These are phyloP conservation scores for Patiria miniata DNA, from an alignment of 35 echinoderm and acorn worm species.

Conservation along the genomic window DNA sequence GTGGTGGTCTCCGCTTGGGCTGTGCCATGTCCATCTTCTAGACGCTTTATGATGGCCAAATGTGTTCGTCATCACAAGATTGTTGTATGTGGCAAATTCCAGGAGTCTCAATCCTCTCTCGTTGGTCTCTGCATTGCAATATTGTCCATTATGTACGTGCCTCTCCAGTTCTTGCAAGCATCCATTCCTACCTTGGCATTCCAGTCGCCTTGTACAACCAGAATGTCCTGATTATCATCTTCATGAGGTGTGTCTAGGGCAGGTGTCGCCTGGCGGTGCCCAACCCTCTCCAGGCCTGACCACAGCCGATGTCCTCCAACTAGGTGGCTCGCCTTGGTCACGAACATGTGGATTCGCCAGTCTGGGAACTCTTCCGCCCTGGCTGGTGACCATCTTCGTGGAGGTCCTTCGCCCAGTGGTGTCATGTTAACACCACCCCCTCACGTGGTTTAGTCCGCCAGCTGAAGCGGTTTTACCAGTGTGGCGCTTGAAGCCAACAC, in stretches of 20 bases:
- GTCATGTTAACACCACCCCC: no score
- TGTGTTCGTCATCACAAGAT: constrained; percentile 30
- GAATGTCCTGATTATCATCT: constrained; percentile 31
- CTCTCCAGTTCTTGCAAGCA: constrained; percentile 30
- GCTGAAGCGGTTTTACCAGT: constrained; percentile 63
- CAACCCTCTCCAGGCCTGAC: no score
- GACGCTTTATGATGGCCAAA: constrained; percentile 43
- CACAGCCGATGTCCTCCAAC: constrained; percentile 65
- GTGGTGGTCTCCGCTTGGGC: constrained; percentile 10
- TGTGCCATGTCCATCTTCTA: constrained; percentile 31
- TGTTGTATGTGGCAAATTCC: constrained; percentile 13
- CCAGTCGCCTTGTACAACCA: constrained; percentile 69
- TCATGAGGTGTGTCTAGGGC: constrained; percentile 55
- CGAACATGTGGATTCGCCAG: constrained; percentile 35
- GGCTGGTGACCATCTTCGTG: constrained; percentile 2
- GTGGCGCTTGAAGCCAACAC: constrained; percentile 60
- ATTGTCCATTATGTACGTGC: constrained; percentile 15
- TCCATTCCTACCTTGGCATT: constrained; percentile 50
- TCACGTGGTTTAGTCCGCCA: no score
- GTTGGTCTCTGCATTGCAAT: constrained; percentile 18
- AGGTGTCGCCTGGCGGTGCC: no score
- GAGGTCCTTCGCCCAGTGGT: no score
- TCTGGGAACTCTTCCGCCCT: constrained; percentile 35
- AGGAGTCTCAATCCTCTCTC: constrained; percentile 3
- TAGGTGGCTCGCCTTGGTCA: constrained; percentile 45